A percentile compares a stretch with the other conserved stretches of the same genome.
These are phyloP conservation scores for Podarcis siculus DNA, from an alignment of 2,797 vertebrate species.

Conservation along the genomic window DNA sequence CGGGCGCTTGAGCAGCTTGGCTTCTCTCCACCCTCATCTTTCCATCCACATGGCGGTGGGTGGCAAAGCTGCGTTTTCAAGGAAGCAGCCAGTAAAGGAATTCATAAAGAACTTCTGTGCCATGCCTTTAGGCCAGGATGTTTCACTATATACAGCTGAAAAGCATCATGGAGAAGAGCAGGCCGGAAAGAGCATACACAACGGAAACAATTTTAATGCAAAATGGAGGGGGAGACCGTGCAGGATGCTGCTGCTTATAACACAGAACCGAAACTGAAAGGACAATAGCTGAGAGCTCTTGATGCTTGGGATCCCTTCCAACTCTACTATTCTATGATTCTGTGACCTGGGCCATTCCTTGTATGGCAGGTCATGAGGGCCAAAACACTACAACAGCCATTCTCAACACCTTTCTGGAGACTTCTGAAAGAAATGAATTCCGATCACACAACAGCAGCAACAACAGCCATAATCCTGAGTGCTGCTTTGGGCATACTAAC, in stretches of 20 bases:
- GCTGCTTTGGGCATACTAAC: background rate
- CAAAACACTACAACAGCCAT: background rate
- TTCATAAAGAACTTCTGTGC: background rate
- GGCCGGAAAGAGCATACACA: no score
- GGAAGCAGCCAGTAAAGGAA: background rate
- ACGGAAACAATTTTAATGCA: no score
- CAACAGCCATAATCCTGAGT: background rate
- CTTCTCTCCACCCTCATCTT: constrained; percentile 4
- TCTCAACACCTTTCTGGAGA: background rate
- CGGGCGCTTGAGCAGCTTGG: constrained; percentile 22
- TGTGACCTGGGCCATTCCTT: no score
- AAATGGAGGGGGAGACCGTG: no score
- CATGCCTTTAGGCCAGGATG: background rate
- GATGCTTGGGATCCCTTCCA: no score
- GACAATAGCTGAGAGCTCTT: no score
- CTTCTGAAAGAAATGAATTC: background rate
- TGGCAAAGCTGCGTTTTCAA: constrained; percentile 11
- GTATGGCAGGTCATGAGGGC: no score
- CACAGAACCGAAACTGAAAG: no score
- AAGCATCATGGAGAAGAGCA: background rate
- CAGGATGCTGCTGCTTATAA: no score
- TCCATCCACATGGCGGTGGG: background rate
- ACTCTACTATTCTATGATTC: no score
- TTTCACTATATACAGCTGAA: background rate
- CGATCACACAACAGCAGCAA: background rate